Conservation (phyloP, 2,113 vertebrate species). For the Recurvirostra avosetta region DNA sequence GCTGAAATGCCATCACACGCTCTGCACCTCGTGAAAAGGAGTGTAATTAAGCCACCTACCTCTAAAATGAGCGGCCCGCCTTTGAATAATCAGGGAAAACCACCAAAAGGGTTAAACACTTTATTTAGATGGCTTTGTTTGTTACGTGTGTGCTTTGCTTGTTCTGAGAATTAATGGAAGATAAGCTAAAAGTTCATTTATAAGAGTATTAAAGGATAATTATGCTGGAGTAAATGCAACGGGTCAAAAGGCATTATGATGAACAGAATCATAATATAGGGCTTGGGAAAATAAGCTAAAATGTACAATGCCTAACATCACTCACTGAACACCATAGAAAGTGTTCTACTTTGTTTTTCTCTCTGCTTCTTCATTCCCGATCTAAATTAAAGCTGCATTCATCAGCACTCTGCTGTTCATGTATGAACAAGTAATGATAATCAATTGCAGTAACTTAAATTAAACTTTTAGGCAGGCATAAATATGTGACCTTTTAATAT, state of each 20-base stretch:
- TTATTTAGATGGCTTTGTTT: constrained; percentile 78
- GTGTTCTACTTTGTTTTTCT: neutral
- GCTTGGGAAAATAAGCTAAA: constrained; percentile 73
- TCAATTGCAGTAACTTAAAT: constrained; percentile 69
- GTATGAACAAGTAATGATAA: constrained; percentile 22
- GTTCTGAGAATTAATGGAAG: constrained; percentile 81
- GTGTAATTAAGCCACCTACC: neutral
- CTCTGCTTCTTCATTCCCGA: neutral
- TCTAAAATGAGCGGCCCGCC: neutral
- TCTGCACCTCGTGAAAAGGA: neutral
- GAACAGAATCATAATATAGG: constrained; percentile 72
- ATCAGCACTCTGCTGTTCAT: neutral
- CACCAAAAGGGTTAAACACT: constrained; percentile 75
- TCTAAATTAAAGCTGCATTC: constrained; percentile 31
- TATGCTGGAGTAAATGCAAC: constrained; percentile 82
- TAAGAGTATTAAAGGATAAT: constrained; percentile 89
- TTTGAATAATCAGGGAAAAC: constrained; percentile 47
- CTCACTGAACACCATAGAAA: neutral
- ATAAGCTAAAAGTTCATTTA: constrained; percentile 85
- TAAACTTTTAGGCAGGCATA: constrained; percentile 70
- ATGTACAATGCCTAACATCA: constrained; percentile 40
- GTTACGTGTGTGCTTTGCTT: constrained; percentile 75
- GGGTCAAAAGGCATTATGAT: constrained; percentile 80
- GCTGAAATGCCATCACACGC: neutral
- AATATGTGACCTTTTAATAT: constrained; percentile 83